Percentiles rank a stretch among this genome's conserved stretches.
These are phyloP conservation scores for Poecilia gillii DNA, from an alignment of 2,797 vertebrate species.

Conservation along the genomic window DNA sequence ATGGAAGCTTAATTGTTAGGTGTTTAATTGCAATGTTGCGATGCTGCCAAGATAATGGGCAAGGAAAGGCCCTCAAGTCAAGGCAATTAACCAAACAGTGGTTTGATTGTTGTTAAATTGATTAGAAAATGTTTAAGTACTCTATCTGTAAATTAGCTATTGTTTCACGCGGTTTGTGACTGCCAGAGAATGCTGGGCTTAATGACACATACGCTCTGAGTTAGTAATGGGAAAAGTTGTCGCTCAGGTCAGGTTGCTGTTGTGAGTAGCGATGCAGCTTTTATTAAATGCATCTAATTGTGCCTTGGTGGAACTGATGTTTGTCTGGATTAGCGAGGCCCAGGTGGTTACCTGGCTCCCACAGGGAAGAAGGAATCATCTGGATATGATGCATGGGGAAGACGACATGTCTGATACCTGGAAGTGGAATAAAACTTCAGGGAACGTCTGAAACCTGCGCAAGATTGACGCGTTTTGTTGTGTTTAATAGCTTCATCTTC, in stretches of 20 bases:
- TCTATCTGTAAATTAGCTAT: slow-evolving; percentile 78
- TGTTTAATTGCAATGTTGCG: slow-evolving; percentile 82
- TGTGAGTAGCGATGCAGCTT: slow-evolving; percentile 4
- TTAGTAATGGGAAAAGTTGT: slow-evolving; percentile 67
- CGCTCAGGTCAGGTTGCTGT: slow-evolving; percentile 48
- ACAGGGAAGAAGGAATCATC: background rate
- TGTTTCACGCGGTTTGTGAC: slow-evolving; percentile 73
- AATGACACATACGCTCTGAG: slow-evolving; percentile 68
- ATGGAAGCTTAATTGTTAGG: slow-evolving; percentile 83
- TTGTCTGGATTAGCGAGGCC: slow-evolving; percentile 7
- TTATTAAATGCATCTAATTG: slow-evolving; percentile 13
- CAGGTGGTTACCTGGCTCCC: slow-evolving; percentile 8
- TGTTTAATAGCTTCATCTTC: slow-evolving; percentile 32
- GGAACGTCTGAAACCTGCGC: slow-evolving; percentile 14
- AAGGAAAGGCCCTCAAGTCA: slow-evolving; percentile 82
- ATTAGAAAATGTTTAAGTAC: slow-evolving; percentile 84
- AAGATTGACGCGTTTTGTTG: slow-evolving; percentile 34
- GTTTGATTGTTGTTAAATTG: slow-evolving; percentile 84
- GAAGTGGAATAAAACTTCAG: slow-evolving; percentile 29
- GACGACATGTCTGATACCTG: slow-evolving; percentile 16
- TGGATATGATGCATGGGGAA: background rate
- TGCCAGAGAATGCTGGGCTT: slow-evolving; percentile 68
- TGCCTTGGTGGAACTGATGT: slow-evolving; percentile 19
- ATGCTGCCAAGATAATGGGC: slow-evolving; percentile 83
- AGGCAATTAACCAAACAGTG: slow-evolving; percentile 83